Percentiles rank a stretch among this genome's conserved stretches.
phyloP scores from a whole-genome alignment of 2,113 vertebrate genomes.

The Cyprinodon variegatus region DNA sequence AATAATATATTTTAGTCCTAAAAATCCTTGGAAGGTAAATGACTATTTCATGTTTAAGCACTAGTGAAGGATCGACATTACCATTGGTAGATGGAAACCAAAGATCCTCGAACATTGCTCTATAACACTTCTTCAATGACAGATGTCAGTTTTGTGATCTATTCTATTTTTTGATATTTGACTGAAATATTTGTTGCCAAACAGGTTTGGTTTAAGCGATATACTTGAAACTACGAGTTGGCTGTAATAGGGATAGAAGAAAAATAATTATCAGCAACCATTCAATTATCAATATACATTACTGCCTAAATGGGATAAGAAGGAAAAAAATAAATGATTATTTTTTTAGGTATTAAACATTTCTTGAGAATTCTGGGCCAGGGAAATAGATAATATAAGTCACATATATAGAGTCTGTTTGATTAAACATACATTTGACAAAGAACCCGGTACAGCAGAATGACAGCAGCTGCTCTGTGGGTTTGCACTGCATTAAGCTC shows the following conservation, averaged over 20 bases:
- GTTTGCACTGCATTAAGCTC: constrained; percentile 61
- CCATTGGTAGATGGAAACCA: neutral
- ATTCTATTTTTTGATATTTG: neutral
- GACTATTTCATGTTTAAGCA: neutral
- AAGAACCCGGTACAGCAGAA: constrained; percentile 47
- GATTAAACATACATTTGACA: constrained; percentile 62
- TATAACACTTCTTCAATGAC: neutral
- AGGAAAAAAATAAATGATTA: neutral
- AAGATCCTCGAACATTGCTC: neutral
- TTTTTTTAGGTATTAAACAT: neutral
- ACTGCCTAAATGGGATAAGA: neutral
- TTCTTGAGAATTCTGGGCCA: neutral
- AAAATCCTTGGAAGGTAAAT: neutral
- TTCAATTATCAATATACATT: no score
- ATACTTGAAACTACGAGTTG: neutral
- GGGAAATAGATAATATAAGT: neutral
- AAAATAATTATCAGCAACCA: no score
- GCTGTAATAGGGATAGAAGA: no score
- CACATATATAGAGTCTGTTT: constrained; percentile 41
- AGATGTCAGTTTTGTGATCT: neutral
- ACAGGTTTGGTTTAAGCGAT: neutral
- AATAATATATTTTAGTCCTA: neutral
- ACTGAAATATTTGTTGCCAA: neutral
- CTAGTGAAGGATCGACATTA: neutral
- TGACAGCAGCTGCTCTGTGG: constrained; percentile 54